Conservation (phyloP, 2,113 vertebrate genomes). For the Ibidorhyncha struthersii region DNA sequence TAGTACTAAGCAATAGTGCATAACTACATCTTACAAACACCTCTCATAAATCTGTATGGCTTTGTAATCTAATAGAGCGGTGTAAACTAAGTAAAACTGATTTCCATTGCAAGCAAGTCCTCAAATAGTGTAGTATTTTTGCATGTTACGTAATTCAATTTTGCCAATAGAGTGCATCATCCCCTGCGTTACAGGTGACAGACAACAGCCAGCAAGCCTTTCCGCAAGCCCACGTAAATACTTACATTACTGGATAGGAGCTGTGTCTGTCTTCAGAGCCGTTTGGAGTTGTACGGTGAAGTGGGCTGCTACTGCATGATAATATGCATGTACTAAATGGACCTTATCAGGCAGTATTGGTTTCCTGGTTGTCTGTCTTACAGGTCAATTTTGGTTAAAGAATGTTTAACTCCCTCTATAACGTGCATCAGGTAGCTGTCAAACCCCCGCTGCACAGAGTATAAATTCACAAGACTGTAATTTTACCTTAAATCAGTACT, state of each 20-base stretch:
- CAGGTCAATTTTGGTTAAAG: neutral
- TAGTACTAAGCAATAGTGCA: neutral
- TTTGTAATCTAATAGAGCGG: neutral
- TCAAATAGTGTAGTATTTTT: neutral
- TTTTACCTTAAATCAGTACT: neutral
- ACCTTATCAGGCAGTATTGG: neutral
- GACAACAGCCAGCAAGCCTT: neutral
- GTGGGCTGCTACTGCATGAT: neutral
- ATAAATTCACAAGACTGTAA: neutral
- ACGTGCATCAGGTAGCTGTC: fast-evolving
- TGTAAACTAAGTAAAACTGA: neutral
- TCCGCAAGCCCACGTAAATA: neutral
- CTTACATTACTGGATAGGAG: neutral
- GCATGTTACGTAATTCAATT: neutral
- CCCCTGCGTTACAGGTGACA: neutral
- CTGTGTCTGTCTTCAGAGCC: neutral
- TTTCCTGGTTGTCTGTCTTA: neutral
- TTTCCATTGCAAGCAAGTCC: neutral
- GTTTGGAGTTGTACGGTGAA: neutral
- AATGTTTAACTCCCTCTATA: neutral
- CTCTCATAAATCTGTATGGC: neutral
- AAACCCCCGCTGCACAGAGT: neutral
- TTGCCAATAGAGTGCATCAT: neutral
- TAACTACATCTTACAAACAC: neutral
- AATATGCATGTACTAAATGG: neutral